Evolutionary conservation across 2,888 invertebrate species (phyloP).

Genomic region (Megaustenia siamemsis): DNA sequence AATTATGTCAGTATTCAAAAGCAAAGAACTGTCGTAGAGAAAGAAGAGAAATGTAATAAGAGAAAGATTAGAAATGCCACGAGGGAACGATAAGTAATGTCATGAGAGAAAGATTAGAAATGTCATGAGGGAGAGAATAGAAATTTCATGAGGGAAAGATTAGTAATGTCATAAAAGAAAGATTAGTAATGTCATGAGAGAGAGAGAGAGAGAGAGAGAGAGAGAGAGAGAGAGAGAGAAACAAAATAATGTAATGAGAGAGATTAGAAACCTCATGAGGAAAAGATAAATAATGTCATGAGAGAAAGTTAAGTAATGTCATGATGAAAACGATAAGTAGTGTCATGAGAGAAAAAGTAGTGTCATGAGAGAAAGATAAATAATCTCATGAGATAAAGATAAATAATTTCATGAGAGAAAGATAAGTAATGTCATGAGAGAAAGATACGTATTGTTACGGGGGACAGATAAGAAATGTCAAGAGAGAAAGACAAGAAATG

Average conservation of each 20-base stretch:
- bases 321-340: too few relatives aligned
- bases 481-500: neutral
- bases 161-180: too few relatives aligned
- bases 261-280: neutral
- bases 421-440: too few relatives aligned
- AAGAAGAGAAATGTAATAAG: too few relatives aligned
- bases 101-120: too few relatives aligned
- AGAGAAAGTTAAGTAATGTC: neutral
- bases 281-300: neutral
- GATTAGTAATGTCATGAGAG: neutral
- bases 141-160: too few relatives aligned
- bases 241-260: neutral
- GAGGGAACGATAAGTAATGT: neutral
- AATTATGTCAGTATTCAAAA: neutral
- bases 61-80: neutral
- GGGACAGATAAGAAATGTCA: neutral
- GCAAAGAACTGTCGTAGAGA: neutral
- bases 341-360: too few relatives aligned
- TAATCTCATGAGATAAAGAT: too few relatives aligned
- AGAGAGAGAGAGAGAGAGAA: neutral
- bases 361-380: too few relatives aligned
- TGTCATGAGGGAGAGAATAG: too few relatives aligned
- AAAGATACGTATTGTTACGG: neutral
- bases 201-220: constrained; percentile 2
- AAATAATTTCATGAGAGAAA: too few relatives aligned